Evolutionary conservation across 2,888 invertebrate genomes (phyloP).

Genomic region (Harpagoxenus sublaevis): DNA sequence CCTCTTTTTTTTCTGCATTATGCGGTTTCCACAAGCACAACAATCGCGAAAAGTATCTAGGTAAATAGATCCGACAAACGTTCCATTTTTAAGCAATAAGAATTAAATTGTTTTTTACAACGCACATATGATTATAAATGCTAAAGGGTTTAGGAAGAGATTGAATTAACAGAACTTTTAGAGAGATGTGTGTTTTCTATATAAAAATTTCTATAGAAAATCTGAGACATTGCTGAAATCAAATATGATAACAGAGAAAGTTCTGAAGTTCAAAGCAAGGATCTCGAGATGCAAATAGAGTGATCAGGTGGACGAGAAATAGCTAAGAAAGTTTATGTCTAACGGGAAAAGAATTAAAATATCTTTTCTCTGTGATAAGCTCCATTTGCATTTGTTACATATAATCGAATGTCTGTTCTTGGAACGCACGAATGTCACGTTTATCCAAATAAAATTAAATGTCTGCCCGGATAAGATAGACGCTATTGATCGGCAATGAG

Average conservation of each 20-base stretch:
- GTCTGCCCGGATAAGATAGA: background rate
- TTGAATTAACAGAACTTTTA: too few relatives aligned
- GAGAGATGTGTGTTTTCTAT: too few relatives aligned
- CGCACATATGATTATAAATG: too few relatives aligned
- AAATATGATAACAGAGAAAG: background rate
- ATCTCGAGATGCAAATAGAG: background rate
- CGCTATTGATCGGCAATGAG: constrained; percentile 29
- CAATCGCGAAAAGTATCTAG: background rate
- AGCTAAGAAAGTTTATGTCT: background rate
- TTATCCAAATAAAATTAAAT: constrained; percentile 35
- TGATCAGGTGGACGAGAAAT: background rate
- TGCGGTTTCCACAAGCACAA: background rate
- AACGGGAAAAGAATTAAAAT: background rate
- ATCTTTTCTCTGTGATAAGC: too few relatives aligned
- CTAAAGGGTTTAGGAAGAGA: too few relatives aligned
- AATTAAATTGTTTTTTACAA: too few relatives aligned
- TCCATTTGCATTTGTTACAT: background rate
- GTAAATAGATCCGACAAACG: background rate
- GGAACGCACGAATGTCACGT: background rate
- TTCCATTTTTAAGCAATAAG: background rate
- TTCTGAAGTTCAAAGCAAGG: background rate
- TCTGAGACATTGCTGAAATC: background rate
- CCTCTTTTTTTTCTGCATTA: background rate
- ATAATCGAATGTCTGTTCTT: background rate
- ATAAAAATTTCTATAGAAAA: background rate